Evolutionary conservation across 2,113 vertebrate genomes (phyloP), one percentile per base, ranked within the genome.

Genomic region (Brachyistius frenatus): DNA sequence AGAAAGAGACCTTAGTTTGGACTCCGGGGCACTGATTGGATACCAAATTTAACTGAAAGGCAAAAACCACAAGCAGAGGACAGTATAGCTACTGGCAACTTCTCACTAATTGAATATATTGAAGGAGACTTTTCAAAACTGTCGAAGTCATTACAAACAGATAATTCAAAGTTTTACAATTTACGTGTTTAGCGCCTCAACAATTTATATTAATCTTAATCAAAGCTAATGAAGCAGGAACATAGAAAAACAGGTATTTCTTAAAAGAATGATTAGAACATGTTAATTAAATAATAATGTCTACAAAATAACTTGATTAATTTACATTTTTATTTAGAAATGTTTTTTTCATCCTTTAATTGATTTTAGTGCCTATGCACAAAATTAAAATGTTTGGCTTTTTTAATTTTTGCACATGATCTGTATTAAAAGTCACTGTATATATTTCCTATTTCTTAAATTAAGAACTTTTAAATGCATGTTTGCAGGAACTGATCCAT

Each of bases 1-100:
- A 85, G 64, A 70, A 72, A 85, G 70, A 73, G 76, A 81, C 71
- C 69, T 83, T 55, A 73, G 69, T 73, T 76, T 44, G 47, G 76
- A 83, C 74, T 82, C 73, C 60, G 16, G 56, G 63, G 60, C 57
- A 41, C 37, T 53, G 73, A 84, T 58, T 62, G 76, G 73, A 66
- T 69, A 46, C 2, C 15, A 46, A 33, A 53, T 77, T 69, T 62
- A 74, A 70, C 50, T 57, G 52, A 54, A 73, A 73, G 52, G 53
- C 53, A 60, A 57, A 79, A 33, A 72, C 73, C 57, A 56, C 68
- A 71, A 78, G 64, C 32, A 67, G 32, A 0, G 75, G 37, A 23
- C 0, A 23, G 4, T 7, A 1, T 23, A 37, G 9, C 14, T 66
- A 55, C 57, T 55, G 36, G 44, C 54, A 72, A 39, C 57, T 69